Evolutionary conservation across 1,140 invertebrate species (phyloP), one percentile per base, ranked within the genome.

Genomic region (Triops cancriformis): DNA sequence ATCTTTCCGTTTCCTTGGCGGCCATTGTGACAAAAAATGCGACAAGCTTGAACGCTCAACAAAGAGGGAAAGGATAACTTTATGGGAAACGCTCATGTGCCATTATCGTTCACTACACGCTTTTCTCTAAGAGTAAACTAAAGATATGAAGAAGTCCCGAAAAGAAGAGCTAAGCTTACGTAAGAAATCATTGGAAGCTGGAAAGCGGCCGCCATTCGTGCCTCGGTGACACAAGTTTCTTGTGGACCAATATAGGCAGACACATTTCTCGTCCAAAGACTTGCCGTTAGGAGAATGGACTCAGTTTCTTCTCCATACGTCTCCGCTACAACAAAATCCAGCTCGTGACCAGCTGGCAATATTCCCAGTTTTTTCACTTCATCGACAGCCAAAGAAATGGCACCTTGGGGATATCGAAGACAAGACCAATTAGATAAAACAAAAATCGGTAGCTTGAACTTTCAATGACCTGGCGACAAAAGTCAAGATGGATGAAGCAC

Each of bases 141-240:
- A 14, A 74, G 73, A 74, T 12, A 26, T 12, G 23, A 74, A 74
- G 6, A n/a, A 74, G 37, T 31, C 23, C 18, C 14, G 26, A 76
- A 76, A 76, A 26, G 18, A 23, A 41, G 11, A 75, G 6, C 41
- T 51, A 18, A 45, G 87, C 89, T 89, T 83, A 90, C 89, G 80
- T 90, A 90, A 11, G 89, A 89, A 37, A 90, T 89, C 86, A 90
- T 90, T 0, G 90, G 89, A 28, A 98, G 86, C 85, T 98, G 97
- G 84, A 98, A 96, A n/a, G 95, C 91, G 0, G 95, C 93, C 0
- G 97, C 96, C 89, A 98, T 94, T 76, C 91, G 89, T 0, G 93
- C 96, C 84, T 98, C 97, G 83, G 97, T 94, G 1, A 95, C 89
- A 84, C 96, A 98, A 0, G 94, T 96, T 84, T 97, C 95, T 84